Conservation (phyloP, 2,113 vertebrate species). For the Nipponia nippon region DNA sequence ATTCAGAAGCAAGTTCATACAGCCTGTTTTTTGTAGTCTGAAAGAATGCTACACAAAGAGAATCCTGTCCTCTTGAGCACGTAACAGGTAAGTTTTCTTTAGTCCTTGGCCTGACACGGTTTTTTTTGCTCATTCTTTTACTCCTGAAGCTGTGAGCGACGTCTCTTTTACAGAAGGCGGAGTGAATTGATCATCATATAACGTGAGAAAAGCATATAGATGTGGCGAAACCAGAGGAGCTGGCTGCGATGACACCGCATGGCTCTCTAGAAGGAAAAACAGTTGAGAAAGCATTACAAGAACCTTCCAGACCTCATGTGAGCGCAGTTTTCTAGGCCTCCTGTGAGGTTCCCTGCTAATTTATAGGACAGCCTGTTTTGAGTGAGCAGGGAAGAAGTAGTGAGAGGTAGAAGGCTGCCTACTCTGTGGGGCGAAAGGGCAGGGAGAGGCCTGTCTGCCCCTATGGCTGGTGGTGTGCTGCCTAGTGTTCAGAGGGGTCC, state of each 20-base stretch:
- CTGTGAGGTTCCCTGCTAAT: not conserved
- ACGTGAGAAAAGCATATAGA: slow-evolving; percentile 87
- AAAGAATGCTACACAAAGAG: not conserved
- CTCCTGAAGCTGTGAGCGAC: not conserved
- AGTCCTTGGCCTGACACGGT: not conserved
- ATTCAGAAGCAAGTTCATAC: not conserved
- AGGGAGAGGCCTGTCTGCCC: not conserved
- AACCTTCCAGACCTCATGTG: not conserved
- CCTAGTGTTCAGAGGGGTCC: not conserved
- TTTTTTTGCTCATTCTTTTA: not conserved
- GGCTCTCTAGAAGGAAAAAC: slow-evolving; percentile 76
- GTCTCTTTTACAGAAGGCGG: slow-evolving; percentile 68
- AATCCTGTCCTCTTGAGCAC: not conserved
- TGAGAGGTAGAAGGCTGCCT: not conserved
- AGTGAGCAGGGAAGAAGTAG: not conserved
- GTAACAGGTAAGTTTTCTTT: not conserved
- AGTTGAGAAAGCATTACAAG: not conserved
- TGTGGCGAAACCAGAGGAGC: slow-evolving; percentile 88
- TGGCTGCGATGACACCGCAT: slow-evolving; percentile 90
- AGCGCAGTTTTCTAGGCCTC: not conserved
- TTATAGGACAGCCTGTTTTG: not conserved
- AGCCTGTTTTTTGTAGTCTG: not conserved
- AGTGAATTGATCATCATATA: slow-evolving; percentile 94
- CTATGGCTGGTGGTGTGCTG: not conserved
- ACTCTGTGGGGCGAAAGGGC: not conserved